These are phyloP conservation scores for Larimichthys crocea DNA, from an alignment of 2,113 vertebrate species.

Conservation along the genomic window DNA sequence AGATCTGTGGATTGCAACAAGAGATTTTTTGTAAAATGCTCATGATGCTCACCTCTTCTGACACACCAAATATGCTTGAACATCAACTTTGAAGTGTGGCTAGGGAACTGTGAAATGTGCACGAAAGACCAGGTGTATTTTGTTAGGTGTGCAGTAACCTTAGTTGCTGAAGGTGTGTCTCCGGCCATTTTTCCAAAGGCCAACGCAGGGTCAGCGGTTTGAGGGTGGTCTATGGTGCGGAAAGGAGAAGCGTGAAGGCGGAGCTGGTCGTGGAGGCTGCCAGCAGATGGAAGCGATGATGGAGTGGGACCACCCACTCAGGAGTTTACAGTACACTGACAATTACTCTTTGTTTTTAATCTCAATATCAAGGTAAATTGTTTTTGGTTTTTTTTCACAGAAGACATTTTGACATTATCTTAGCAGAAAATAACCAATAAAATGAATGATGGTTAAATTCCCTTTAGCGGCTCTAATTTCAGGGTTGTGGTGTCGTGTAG, in stretches of 20 bases:
- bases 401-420: neutral
- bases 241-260: slow-evolving; percentile 28
- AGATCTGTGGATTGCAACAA: slow-evolving; percentile 2
- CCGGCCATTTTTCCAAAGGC: slow-evolving; percentile 57
- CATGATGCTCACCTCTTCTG: slow-evolving; percentile 1
- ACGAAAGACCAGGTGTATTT: slow-evolving; percentile 60
- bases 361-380: neutral
- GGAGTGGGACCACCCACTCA: slow-evolving; percentile 60
- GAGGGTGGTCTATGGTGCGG: slow-evolving; percentile 68
- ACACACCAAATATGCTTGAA: slow-evolving; percentile 23
- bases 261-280: slow-evolving; percentile 31
- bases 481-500: neutral
- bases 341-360: slow-evolving; percentile 31
- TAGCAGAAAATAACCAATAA: neutral
- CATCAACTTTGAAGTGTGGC: slow-evolving; percentile 21
- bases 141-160: slow-evolving; percentile 55
- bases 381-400: neutral
- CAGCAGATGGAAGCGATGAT: slow-evolving; percentile 50
- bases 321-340: slow-evolving; percentile 3
- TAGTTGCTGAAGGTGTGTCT: slow-evolving; percentile 35
- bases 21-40: neutral
- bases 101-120: slow-evolving; percentile 17
- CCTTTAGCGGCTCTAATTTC: neutral
- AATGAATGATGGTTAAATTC: neutral
- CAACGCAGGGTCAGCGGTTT: slow-evolving; percentile 71